These are phyloP conservation scores for Anoplopoma fimbria DNA, from an alignment of 2,113 vertebrate species.

Conservation along the genomic window DNA sequence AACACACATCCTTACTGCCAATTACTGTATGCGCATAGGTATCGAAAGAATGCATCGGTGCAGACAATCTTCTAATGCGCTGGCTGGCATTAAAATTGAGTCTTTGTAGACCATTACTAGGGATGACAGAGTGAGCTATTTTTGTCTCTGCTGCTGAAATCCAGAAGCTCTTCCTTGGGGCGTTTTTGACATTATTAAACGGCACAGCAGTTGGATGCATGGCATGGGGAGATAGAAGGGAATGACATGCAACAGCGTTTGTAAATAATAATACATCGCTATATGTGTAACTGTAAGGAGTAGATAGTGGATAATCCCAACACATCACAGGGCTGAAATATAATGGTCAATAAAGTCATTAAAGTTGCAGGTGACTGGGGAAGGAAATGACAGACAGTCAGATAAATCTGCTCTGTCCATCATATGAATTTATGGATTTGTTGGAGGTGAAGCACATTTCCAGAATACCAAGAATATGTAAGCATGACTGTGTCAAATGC, in stretches of 20 bases:
- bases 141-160: slow-evolving; percentile 53
- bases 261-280: slow-evolving; percentile 22
- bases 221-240: slow-evolving; percentile 4
- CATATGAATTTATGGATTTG: not conserved
- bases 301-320: not conserved
- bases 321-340: not conserved
- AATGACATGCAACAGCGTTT: slow-evolving; percentile 35
- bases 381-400: not conserved
- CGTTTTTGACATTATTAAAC: slow-evolving; percentile 50
- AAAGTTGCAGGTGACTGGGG: slow-evolving; percentile 22
- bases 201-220: slow-evolving; percentile 4
- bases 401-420: slow-evolving; percentile 7
- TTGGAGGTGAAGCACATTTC: not conserved
- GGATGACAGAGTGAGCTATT: slow-evolving; percentile 64
- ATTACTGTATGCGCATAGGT: slow-evolving; percentile 48
- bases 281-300: not conserved
- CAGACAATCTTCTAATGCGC: slow-evolving; percentile 33
- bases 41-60: slow-evolving; percentile 24
- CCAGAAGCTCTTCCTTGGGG: slow-evolving; percentile 34
- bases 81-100: slow-evolving; percentile 46
- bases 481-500: not conserved
- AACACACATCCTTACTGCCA: slow-evolving; percentile 36
- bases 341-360: not conserved
- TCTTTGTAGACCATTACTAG: slow-evolving; percentile 25
- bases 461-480: slow-evolving; percentile 10